Evolutionary conservation across 1,140 invertebrate species (phyloP).

Genomic region (Cydia splendana): DNA sequence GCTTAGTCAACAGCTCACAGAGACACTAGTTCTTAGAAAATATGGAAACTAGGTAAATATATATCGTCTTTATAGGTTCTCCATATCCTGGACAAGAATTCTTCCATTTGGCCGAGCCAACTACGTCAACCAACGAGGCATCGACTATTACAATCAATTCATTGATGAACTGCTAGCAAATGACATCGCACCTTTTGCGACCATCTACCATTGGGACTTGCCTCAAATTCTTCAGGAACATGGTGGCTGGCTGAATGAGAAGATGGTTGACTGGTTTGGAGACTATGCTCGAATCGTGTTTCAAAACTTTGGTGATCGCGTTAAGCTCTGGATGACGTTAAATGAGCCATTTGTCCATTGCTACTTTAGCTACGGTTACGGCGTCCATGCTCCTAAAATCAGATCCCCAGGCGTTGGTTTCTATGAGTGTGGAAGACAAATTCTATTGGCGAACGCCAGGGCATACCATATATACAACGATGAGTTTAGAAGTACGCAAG

Average conservation of each 20-base stretch:
- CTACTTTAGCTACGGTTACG: constrained; percentile 65
- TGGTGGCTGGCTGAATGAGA: constrained; percentile 67
- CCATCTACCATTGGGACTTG: constrained; percentile 70
- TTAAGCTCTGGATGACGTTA: constrained; percentile 76
- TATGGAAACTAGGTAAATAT: no score
- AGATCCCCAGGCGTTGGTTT: constrained; percentile 63
- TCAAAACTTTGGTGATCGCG: constrained; percentile 71
- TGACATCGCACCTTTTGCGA: constrained; percentile 80
- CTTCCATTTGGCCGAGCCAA: constrained; percentile 79
- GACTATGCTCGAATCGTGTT: constrained; percentile 72
- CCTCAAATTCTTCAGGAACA: constrained; percentile 67
- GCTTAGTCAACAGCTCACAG: no score
- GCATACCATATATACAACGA: constrained; percentile 82
- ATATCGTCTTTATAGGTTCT: constrained; percentile 72
- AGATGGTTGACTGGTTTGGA: constrained; percentile 73
- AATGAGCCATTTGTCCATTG: constrained; percentile 74
- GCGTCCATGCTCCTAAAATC: constrained; percentile 58
- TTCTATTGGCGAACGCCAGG: constrained; percentile 81
- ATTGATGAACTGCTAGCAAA: constrained; percentile 79
- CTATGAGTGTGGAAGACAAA: constrained; percentile 76
- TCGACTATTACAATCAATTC: constrained; percentile 82
- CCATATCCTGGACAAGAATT: constrained; percentile 82
- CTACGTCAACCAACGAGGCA: constrained; percentile 78
- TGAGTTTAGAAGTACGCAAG: constrained; percentile 80
- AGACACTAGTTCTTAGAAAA: no score